These are phyloP conservation scores for Apomyelois bistriatella DNA, from an alignment of 2,888 invertebrate species.

Conservation along the genomic window DNA sequence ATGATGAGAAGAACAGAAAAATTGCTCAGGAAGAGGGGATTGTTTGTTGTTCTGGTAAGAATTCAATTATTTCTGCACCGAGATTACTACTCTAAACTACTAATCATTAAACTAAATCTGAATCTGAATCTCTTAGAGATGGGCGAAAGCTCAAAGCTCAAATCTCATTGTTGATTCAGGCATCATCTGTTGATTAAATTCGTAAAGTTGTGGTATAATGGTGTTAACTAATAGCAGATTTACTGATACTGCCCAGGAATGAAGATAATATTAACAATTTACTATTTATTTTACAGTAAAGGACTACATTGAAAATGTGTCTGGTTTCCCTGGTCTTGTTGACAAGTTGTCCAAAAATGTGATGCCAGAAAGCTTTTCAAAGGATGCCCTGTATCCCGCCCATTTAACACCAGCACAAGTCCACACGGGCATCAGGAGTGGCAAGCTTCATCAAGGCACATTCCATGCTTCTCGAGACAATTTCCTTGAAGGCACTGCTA, in stretches of 20 bases:
- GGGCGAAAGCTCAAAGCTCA: too few species aligned
- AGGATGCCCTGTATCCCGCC: slow-evolving; percentile 88
- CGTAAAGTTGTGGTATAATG: too few species aligned
- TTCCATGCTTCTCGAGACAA: slow-evolving; percentile 95
- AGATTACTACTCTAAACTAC: too few species aligned
- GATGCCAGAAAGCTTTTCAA: slow-evolving; percentile 79
- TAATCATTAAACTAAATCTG: too few species aligned
- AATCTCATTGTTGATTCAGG: too few species aligned
- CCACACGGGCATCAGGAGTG: slow-evolving; percentile 88
- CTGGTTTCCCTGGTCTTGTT: slow-evolving; percentile 82
- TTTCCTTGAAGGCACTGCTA: slow-evolving; percentile 94
- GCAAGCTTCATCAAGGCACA: slow-evolving; percentile 88
- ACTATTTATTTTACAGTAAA: slow-evolving; percentile 72
- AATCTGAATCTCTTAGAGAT: too few species aligned
- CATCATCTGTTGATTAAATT: too few species aligned
- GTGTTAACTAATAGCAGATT: too few species aligned
- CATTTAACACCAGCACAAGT: slow-evolving; percentile 90
- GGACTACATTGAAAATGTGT: slow-evolving; percentile 88
- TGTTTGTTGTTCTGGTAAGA: slow-evolving; percentile 84
- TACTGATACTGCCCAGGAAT: too few species aligned
- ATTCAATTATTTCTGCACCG: background rate
- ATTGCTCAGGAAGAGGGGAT: slow-evolving; percentile 86
- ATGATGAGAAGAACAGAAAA: slow-evolving; percentile 88
- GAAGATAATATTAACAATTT: background rate
- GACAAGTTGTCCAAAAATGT: slow-evolving; percentile 90